Evolutionary conservation across 2,888 invertebrate species (phyloP), one percentile per base, ranked within the genome.

Genomic region (Dynastes tityus): DNA sequence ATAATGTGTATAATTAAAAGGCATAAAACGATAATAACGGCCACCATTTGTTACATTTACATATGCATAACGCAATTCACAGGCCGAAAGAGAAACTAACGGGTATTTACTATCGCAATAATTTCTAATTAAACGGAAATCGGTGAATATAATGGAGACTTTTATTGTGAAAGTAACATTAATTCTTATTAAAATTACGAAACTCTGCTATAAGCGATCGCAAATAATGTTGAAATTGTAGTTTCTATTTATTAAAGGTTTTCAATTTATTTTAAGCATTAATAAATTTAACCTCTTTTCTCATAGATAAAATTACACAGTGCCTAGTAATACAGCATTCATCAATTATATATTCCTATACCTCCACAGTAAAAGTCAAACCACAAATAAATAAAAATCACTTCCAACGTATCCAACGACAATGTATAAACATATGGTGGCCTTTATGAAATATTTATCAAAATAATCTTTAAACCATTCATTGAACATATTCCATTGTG

Each of bases 91-190:
- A 61, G 61, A 74, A 74, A 61, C 49, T 45, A 4, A 29, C 61
- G 45, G n/a, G 16, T 22, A n/a, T 74, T 40, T 45, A 61, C 6
- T 61, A 74, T 40, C 11, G 61, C 27, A 61, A 74, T 74, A 74
- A 37, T 6, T 74, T 74, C 27, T 74, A 74, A 74, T 61, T 74
- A 74, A 74, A 13, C 45, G 49, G 45, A 61, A 74, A 61, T 53
- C 11, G 27, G 32, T 29, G 73, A 40, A 55, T 61, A 37, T 73
- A 58, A 40, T 73, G 27, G 5, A 27, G 45, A 37, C 45, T 74
- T 61, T 74, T 74, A 27, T 45, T 45, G 61, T 11, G 73, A 74
- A 74, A 74, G 49, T 74, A 74, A 27, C 16, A 65, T 40, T 65
- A 45, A 40, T 64, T n/a, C 40, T 65, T 65, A 55, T 55, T 71